Evolutionary conservation across 2,797 vertebrate genomes (phyloP).

Genomic region (Phoebastria nigripes): DNA sequence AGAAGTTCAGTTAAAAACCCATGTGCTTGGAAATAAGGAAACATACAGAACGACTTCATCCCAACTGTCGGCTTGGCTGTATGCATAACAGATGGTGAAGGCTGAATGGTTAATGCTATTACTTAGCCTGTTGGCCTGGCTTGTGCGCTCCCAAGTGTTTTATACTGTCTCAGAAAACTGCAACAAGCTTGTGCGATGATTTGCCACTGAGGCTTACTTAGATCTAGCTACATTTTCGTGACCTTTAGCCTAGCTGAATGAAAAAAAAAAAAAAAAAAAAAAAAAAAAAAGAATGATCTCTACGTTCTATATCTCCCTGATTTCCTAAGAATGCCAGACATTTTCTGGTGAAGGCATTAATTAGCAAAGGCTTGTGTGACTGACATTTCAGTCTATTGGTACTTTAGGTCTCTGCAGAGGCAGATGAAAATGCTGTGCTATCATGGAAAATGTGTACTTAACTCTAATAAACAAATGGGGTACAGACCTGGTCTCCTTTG

Average conservation of each 20-base stretch:
- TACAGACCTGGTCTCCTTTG: background rate
- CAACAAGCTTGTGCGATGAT: background rate
- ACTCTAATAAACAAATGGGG: background rate
- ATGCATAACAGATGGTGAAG: background rate
- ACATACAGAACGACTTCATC: background rate
- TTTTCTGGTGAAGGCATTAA: background rate
- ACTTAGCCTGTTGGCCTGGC: background rate
- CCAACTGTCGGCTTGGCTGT: background rate
- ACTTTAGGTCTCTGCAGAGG: background rate
- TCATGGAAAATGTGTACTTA: background rate
- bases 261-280: no score
- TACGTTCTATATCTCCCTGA: background rate
- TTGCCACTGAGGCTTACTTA: background rate
- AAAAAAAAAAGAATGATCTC: background rate
- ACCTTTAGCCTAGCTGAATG: background rate
- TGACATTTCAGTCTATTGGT: background rate
- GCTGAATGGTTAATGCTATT: background rate
- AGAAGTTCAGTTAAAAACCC: background rate
- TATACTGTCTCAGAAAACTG: background rate
- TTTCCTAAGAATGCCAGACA: constrained; percentile 20
- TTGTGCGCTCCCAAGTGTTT: background rate
- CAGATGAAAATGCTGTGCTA: background rate
- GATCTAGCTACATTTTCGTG: background rate
- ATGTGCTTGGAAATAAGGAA: background rate
- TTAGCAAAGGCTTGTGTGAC: constrained; percentile 8